These are phyloP conservation scores for Rhea pennata DNA, from an alignment of 2,113 vertebrate genomes.

Conservation along the genomic window DNA sequence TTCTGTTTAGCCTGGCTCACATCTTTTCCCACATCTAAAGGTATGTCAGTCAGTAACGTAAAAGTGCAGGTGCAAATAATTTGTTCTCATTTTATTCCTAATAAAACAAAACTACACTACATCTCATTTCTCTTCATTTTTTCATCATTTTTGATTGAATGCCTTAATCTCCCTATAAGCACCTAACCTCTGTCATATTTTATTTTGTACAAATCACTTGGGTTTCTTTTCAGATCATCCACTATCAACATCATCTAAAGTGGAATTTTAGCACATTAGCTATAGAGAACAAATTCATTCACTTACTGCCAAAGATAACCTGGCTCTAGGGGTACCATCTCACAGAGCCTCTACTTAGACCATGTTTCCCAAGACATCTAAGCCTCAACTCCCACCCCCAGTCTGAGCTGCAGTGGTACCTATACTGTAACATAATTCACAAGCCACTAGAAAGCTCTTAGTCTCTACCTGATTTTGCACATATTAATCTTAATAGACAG, in stretches of 20 bases:
- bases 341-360: not conserved
- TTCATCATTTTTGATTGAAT: not conserved
- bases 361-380: not conserved
- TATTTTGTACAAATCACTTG: not conserved
- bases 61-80: not conserved
- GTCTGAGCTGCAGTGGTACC: not conserved
- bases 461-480: not conserved
- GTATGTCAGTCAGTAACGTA: not conserved
- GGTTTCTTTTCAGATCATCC: not conserved
- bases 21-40: constrained; percentile 1
- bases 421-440: not conserved
- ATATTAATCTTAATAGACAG: not conserved
- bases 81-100: not conserved
- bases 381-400: not conserved
- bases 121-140: not conserved
- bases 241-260: not conserved
- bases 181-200: not conserved
- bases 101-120: not conserved
- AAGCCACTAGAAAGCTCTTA: not conserved
- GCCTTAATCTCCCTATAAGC: not conserved
- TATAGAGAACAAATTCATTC: not conserved
- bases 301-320: not conserved
- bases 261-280: not conserved
- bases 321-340: not conserved
- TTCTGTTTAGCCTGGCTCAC: constrained; percentile 5